Percentiles rank a stretch among this genome's conserved stretches.
Evolutionary conservation across 1,140 invertebrate species (phyloP).

Genomic region (Heliothis virescens): DNA sequence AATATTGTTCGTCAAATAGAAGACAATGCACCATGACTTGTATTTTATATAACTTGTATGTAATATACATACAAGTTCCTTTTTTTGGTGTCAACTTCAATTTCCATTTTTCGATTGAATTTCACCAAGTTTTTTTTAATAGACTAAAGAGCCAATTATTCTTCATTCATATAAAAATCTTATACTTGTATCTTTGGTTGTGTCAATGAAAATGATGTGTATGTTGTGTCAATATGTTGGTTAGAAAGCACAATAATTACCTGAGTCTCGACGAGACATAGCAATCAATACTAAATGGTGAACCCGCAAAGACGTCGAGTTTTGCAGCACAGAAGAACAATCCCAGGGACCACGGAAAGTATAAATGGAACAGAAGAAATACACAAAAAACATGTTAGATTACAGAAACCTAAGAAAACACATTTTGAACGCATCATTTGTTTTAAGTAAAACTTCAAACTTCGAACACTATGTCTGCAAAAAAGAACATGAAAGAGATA

Average conservation of each 20-base stretch:
- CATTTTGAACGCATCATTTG: not conserved
- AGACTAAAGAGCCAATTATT: not conserved
- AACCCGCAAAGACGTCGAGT: slow-evolving; percentile 22
- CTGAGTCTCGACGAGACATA: slow-evolving; percentile 75
- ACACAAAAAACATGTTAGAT: slow-evolving; percentile 54
- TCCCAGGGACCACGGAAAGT: slow-evolving; percentile 39
- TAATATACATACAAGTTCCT: not conserved
- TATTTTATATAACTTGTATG: too few relatives aligned
- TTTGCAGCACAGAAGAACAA: slow-evolving; percentile 30
- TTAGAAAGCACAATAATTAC: slow-evolving; percentile 64
- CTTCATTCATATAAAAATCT: too few relatives aligned
- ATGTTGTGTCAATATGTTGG: slow-evolving; percentile 48
- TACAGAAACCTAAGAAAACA: slow-evolving; percentile 9
- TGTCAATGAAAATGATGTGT: slow-evolving; percentile 8
- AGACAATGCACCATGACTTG: too few relatives aligned
- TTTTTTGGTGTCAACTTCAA: not conserved
- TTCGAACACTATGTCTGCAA: too few relatives aligned
- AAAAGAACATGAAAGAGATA: too few relatives aligned
- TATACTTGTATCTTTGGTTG: not conserved
- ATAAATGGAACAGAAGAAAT: slow-evolving; percentile 69
- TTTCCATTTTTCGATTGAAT: not conserved
- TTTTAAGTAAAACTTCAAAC: too few relatives aligned
- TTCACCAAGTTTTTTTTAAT: not conserved
- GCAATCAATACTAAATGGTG: slow-evolving; percentile 70
- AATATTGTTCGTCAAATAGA: not conserved